Percentiles rank a stretch among this genome's conserved stretches.
Evolutionary conservation across 2,113 vertebrate species (phyloP).

Genomic region (Hipposideros armiger): DNA sequence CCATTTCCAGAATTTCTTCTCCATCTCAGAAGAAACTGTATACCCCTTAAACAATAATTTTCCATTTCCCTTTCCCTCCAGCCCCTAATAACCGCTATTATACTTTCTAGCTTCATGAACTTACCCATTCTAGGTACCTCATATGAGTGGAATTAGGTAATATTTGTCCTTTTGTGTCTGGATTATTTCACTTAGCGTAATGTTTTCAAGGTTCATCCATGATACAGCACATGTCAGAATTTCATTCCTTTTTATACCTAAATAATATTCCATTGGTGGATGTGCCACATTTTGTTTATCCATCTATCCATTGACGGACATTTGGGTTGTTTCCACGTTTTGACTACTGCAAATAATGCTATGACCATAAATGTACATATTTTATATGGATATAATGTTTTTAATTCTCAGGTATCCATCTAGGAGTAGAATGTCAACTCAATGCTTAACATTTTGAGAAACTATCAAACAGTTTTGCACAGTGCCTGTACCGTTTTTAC

Average conservation of each 20-base stretch:
- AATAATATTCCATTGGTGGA: neutral
- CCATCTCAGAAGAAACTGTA: neutral
- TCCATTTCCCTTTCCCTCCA: neutral
- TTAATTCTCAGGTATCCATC: neutral
- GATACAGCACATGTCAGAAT: neutral
- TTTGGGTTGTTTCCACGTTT: neutral
- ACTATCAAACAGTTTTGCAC: neutral
- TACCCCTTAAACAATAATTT: neutral
- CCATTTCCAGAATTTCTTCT: neutral
- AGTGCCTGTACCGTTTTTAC: neutral
- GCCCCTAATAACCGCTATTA: neutral
- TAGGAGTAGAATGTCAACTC: neutral
- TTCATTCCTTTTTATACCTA: neutral
- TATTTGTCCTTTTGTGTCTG: neutral
- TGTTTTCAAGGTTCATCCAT: neutral
- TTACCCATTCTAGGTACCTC: neutral
- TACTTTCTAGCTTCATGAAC: neutral
- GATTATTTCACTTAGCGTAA: neutral
- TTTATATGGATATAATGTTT: neutral
- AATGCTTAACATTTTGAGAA: neutral
- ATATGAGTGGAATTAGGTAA: neutral
- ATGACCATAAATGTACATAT: neutral
- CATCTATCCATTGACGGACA: neutral
- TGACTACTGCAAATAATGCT: neutral
- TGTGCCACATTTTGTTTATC: neutral